A percentile compares a stretch with the other conserved stretches of the same genome.
Conservation (phyloP, 1,140 invertebrate genomes). For the Holotrichia oblita region DNA sequence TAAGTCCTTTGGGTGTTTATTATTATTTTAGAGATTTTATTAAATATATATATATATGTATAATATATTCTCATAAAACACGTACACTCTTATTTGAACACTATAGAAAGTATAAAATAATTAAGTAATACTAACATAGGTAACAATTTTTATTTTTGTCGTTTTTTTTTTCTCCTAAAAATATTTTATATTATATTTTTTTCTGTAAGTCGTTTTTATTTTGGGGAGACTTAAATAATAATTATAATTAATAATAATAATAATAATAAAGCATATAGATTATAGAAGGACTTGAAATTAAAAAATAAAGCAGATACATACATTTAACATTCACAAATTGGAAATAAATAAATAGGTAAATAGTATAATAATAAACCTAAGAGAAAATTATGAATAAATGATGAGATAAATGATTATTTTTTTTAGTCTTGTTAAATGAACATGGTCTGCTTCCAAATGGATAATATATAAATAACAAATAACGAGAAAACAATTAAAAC, state of each 20-base stretch:
- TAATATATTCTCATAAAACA: constrained; percentile 14
- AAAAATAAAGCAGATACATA: constrained; percentile 38
- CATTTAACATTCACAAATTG: constrained; percentile 38
- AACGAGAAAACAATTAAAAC: neutral
- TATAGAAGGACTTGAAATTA: constrained; percentile 18
- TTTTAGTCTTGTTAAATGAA: constrained; percentile 37
- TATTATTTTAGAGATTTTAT: neutral
- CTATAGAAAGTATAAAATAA: constrained; percentile 38
- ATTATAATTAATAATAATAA: neutral
- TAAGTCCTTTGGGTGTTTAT: constrained; percentile 24
- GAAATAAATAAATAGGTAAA: constrained; percentile 26
- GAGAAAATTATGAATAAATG: constrained; percentile 9
- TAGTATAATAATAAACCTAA: no score
- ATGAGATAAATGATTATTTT: neutral
- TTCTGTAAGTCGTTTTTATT: neutral
- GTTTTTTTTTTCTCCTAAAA: neutral
- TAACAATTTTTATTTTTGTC: constrained; percentile 19
- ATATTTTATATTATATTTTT: neutral
- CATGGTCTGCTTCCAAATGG: constrained; percentile 28
- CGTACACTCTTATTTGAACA: constrained; percentile 31
- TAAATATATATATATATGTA: neutral
- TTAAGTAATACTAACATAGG: constrained; percentile 41
- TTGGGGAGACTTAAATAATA: constrained; percentile 25
- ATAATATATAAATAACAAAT: constrained; percentile 9
- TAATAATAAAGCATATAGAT: constrained; percentile 32